Percentiles rank a stretch among this genome's conserved stretches.
phyloP scores from a whole-genome alignment of 2,888 invertebrate species.

The Mimumesa dahlbomi region DNA sequence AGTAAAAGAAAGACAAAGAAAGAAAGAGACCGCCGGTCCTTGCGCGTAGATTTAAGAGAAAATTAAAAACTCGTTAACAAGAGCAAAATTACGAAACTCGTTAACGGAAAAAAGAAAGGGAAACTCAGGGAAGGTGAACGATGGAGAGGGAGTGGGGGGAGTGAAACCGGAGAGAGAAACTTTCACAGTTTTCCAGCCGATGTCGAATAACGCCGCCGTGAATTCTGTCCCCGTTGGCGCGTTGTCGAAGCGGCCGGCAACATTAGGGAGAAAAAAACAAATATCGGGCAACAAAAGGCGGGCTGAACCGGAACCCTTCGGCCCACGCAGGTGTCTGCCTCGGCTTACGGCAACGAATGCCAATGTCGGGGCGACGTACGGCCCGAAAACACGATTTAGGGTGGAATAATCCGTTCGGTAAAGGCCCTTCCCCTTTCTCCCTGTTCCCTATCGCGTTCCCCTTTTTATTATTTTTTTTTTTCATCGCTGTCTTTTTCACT shows the following conservation, averaged over 20 bases:
- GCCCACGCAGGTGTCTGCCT: slow-evolving; percentile 65
- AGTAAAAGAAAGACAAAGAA: too few relatives aligned
- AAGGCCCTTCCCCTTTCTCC: slow-evolving; percentile 36
- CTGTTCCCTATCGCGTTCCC: background rate
- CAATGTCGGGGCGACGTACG: slow-evolving; percentile 61
- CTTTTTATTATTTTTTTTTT: slow-evolving; percentile 26
- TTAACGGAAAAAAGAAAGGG: slow-evolving; percentile 43
- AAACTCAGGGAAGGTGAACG: background rate
- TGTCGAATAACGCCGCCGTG: slow-evolving; percentile 36
- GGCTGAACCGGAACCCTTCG: slow-evolving; percentile 52
- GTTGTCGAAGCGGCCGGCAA: slow-evolving; percentile 31
- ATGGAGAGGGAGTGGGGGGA: background rate
- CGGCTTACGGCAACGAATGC: slow-evolving; percentile 59
- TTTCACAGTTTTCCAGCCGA: slow-evolving; percentile 42
- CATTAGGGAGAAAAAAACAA: slow-evolving; percentile 64
- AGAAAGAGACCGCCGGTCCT: background rate
- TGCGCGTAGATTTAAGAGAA: slow-evolving; percentile 51
- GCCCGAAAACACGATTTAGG: slow-evolving; percentile 67
- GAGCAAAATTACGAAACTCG: slow-evolving; percentile 61
- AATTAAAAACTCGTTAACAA: slow-evolving; percentile 61
- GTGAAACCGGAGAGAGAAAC: slow-evolving; percentile 2
- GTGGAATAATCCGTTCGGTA: slow-evolving; percentile 68
- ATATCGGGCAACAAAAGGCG: slow-evolving; percentile 46
- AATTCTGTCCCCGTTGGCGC: slow-evolving; percentile 38
- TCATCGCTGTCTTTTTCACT: background rate